These are phyloP conservation scores for Pseudotriccus pelzelni DNA, from an alignment of 2,797 vertebrate genomes.

Conservation along the genomic window DNA sequence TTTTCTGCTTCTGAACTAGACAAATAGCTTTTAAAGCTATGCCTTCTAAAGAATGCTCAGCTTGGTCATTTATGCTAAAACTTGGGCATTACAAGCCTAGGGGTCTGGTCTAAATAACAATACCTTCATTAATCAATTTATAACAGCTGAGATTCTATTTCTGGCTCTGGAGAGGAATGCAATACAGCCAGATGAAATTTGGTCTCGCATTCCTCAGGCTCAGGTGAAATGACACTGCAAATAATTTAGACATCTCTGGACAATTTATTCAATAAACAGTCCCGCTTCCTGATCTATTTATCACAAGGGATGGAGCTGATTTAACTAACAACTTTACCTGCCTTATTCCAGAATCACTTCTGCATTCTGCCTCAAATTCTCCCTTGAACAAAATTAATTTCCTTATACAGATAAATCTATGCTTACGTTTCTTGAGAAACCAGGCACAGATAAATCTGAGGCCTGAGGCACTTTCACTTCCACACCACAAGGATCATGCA, in stretches of 20 bases:
- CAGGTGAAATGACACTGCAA: conserved; percentile 13
- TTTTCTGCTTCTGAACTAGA: conserved; percentile 34
- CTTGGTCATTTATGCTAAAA: conserved; percentile 42
- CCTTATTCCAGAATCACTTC: neutral
- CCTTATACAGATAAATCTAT: conserved; percentile 15
- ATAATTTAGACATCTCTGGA: conserved; percentile 28
- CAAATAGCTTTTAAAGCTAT: conserved; percentile 23
- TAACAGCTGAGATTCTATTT: conserved; percentile 40
- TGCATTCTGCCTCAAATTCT: neutral
- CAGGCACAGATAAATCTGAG: neutral
- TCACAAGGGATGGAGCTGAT: neutral
- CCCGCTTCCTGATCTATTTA: conserved; percentile 15
- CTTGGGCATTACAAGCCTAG: conserved; percentile 29
- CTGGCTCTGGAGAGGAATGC: conserved; percentile 27
- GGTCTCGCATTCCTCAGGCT: conserved; percentile 7
- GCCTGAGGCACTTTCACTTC: neutral
- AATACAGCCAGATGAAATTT: conserved; percentile 33
- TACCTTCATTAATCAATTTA: conserved; percentile 53
- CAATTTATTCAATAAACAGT: conserved; percentile 27
- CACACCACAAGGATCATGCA: neutral
- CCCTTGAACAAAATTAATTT: conserved; percentile 40
- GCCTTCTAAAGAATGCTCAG: neutral
- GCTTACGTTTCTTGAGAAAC: conserved; percentile 12
- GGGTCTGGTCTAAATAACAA: conserved; percentile 50
- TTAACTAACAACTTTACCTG: conserved; percentile 35